Evolutionary conservation across 2,113 vertebrate genomes (phyloP).

Genomic region (Catharus fuscescens): DNA sequence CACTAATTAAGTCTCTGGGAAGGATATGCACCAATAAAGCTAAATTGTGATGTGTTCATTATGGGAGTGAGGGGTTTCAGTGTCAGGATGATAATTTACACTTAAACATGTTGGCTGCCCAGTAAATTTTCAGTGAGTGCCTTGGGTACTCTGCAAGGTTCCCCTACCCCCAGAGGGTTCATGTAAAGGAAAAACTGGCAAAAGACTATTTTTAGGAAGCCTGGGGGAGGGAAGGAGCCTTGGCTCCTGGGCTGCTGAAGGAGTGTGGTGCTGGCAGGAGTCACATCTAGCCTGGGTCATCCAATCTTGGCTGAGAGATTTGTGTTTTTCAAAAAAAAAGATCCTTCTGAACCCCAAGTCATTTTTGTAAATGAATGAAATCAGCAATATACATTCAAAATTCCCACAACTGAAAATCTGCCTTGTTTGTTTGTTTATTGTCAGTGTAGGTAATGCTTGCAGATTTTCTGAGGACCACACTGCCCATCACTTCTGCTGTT

Average conservation of each 20-base stretch:
- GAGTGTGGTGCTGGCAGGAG: neutral
- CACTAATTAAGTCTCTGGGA: neutral
- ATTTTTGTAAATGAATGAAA: neutral
- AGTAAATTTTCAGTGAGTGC: neutral
- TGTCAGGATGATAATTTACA: neutral
- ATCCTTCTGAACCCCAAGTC: neutral
- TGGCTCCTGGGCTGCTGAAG: neutral
- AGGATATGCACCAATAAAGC: neutral
- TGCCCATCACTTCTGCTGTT: neutral
- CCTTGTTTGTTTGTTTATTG: neutral
- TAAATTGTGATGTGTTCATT: neutral
- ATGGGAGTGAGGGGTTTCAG: neutral
- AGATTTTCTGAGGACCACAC: neutral
- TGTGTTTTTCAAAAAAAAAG: neutral
- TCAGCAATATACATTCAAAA: fast-evolving
- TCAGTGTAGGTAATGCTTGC: neutral
- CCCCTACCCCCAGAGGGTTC: conserved; percentile 46
- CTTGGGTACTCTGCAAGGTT: conserved; percentile 26
- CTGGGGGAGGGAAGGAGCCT: neutral
- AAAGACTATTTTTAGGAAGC: conserved; percentile 52
- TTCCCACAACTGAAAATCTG: neutral
- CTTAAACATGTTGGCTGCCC: neutral
- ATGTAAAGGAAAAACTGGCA: conserved; percentile 13
- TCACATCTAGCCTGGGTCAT: neutral
- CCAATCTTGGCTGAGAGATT: neutral